Base-by-base conservation (phyloP, 2,888 invertebrate species). In the Drosophila antonietae region DNA sequence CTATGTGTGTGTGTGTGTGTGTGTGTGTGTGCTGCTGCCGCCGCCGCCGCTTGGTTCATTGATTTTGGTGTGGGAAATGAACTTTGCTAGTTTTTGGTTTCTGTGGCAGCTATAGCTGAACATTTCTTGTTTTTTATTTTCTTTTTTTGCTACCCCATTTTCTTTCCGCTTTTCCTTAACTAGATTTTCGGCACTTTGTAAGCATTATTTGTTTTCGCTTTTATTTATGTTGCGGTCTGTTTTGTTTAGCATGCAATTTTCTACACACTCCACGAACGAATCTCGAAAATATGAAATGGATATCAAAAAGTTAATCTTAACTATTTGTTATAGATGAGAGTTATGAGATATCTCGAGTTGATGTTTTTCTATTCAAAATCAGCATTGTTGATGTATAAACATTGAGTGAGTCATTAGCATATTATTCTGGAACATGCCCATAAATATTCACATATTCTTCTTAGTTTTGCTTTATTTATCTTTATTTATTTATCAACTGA, bases 1-100 rank as follows among this genome's bases (percentile, higher is more conserved):
- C 9, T 33, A 9, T 33, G 2, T 33, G 33, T 9, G 33, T 33
- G 33, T 33, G 33, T 15, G 37, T 15, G n/a, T n/a, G n/a, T n/a
- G n/a, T n/a, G n/a, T n/a, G n/a, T n/a, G n/a, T n/a, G 37, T 65
- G 57, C 63, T 35, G 44, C 28, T 2, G 2, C 44, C 6, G 44
- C 8, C 49, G 28, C 60, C 15, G 66, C 68, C 73, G 66, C 72
- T 78, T 81, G 88, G 89, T 86, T 86, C 86, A 86, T 86, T 86
- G 86, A 90, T 86, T 86, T 90, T 86, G 85, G 88, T 83, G 88
- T 85, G 88, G 88, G 83, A 86, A 86, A 90, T 86, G 79, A 86
- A 86, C 90, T 90, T 86, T 90, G 69, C 73, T 77, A 75, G 74
- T 70, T 79, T 75, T 75, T 70, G 67, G 73, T 63, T 74, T 77